Conservation (phyloP, 2,888 invertebrate species). For the Drosophila mimetica region DNA sequence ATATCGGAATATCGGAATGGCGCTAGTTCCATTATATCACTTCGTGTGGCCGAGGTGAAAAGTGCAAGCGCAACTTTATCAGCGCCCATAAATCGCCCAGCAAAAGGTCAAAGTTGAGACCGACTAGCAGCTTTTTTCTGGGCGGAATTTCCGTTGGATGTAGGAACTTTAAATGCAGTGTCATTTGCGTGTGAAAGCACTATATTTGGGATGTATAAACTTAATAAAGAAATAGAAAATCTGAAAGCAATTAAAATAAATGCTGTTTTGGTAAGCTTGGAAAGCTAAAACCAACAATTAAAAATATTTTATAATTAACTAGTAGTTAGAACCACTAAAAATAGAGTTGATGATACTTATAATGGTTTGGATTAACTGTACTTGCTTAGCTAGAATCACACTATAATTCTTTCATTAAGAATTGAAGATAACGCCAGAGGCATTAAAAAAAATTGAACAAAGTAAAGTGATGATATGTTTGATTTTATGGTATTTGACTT, state of each 20-base stretch:
- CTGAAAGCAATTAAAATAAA: not conserved
- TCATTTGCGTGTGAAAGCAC: not conserved
- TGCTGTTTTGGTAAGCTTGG: not conserved
- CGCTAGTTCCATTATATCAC: conserved; percentile 42
- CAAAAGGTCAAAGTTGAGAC: conserved; percentile 62
- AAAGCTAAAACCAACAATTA: too few relatives aligned
- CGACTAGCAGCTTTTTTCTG: conserved; percentile 1
- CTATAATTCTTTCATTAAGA: too few relatives aligned
- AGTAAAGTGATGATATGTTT: not conserved
- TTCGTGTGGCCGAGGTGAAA: conserved; percentile 29
- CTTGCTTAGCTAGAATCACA: not conserved
- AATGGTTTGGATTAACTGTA: not conserved
- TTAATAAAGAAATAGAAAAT: not conserved
- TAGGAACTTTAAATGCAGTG: conserved; percentile 21
- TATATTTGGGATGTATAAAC: not conserved
- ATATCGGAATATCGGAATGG: conserved; percentile 23
- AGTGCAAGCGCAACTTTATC: conserved; percentile 50
- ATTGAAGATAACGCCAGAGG: not conserved
- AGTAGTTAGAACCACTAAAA: too few relatives aligned
- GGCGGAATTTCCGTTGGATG: not conserved
- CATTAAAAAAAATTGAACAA: not conserved
- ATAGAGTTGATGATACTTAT: too few relatives aligned
- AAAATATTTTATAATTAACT: too few relatives aligned
- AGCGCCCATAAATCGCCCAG: conserved; percentile 54
- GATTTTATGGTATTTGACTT: not conserved